Base-by-base conservation (phyloP, 1,140 invertebrate species). In the Parapsyche elsis region DNA sequence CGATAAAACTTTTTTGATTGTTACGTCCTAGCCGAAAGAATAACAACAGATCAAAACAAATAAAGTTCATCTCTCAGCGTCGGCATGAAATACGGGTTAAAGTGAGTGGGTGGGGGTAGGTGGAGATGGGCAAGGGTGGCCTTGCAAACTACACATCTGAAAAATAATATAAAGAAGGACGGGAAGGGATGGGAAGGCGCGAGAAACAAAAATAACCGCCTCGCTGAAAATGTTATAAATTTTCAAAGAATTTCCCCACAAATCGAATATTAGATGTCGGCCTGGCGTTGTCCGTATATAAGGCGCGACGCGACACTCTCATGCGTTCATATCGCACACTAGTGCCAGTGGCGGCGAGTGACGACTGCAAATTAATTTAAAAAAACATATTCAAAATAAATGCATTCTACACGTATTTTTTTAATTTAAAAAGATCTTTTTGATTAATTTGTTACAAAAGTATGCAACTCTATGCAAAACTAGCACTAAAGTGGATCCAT, bases 241-340 rank as follows among this genome's bases (percentile, higher is more conserved):
- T 77, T 77, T 49, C 74, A 61, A 77, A 61, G 75, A 77, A 77
- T 77, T 61, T 77, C 75, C 75, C 75, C 75, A 64, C 75, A 77
- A 77, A 77, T 77, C 75, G 75, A 77, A 77, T 77, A 77, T 77
- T 77, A 77, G 75, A 77, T 77, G 75, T 77, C 53, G 46, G 23
- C 75, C 12, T 4, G 9, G 26, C 23, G 1, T 30, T 9, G 21
- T 67, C 10, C 19, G 61, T 67, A 67, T 67, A 67, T 67, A 67
- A 67, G 21, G 21, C 21, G 61, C 61, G 21, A 12, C 21, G 61
- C 61, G 19, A 26, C 19, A n/a, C 73, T 16, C 30, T 74, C 71
- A 4, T 1, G 71, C 46, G 24, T 59, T 16, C 21, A 59, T 16
- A n/a, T 21, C 53, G 14, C n/a, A n/a, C n/a, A n/a, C n/a, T n/a